Evolutionary conservation across 2,888 invertebrate species (phyloP).

Genomic region (Himalopsyche anomala): DNA sequence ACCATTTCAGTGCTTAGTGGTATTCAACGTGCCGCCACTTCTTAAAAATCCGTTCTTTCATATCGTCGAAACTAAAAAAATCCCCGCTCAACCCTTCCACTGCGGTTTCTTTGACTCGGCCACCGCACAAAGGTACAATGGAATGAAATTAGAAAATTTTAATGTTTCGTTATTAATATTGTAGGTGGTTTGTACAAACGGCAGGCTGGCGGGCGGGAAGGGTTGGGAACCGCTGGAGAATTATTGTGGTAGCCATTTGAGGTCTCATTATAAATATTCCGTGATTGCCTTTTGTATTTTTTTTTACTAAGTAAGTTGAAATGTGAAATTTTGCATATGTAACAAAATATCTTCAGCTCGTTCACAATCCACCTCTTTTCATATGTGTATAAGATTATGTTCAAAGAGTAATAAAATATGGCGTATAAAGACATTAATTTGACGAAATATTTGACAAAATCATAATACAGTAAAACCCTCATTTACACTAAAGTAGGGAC

Average conservation of each 20-base stretch:
- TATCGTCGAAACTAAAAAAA: conserved; percentile 59
- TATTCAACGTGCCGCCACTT: conserved; percentile 11
- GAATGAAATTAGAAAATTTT: conserved; percentile 61
- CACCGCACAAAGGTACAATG: conserved; percentile 56
- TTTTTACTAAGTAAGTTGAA: background rate
- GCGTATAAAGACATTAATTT: too few relatives aligned
- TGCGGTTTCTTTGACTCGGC: conserved; percentile 63
- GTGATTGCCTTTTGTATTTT: background rate
- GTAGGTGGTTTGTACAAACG: conserved; percentile 36
- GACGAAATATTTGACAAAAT: too few relatives aligned
- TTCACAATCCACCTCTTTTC: too few relatives aligned
- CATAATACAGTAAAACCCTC: too few relatives aligned
- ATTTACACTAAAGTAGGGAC: too few relatives aligned
- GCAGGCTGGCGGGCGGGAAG: background rate
- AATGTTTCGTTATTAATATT: conserved; percentile 61
- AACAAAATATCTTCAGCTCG: too few relatives aligned
- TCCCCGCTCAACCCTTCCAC: conserved; percentile 57
- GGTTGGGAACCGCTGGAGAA: conserved; percentile 16
- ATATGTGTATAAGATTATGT: too few relatives aligned
- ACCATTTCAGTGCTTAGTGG: background rate
- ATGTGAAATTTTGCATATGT: too few relatives aligned
- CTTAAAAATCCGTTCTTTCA: conserved; percentile 61
- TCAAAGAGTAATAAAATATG: too few relatives aligned
- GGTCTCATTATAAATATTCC: background rate
- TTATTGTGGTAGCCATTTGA: background rate